phyloP scores from a whole-genome alignment of 2,888 invertebrate species.

The Cerastis rubricosa region DNA sequence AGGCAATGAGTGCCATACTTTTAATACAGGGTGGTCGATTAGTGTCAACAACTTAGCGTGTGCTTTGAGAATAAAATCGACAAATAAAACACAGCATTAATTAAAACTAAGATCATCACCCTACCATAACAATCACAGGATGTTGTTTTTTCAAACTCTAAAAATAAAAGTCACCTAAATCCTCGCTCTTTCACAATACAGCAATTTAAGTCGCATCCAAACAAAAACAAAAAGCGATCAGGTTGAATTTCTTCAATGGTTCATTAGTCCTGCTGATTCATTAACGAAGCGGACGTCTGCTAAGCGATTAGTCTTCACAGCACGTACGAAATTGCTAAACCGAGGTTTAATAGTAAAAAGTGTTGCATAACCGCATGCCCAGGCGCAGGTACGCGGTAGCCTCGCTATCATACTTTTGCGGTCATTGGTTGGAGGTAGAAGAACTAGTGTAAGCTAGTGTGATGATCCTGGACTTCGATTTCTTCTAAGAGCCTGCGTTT shows the following conservation, averaged over 20 bases:
- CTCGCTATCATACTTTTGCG: constrained; percentile 46
- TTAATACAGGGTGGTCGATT: constrained; percentile 3
- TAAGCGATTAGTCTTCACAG: constrained; percentile 61
- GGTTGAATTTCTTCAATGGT: constrained; percentile 65
- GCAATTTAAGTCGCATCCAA: constrained; percentile 33
- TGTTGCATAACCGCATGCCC: constrained; percentile 64
- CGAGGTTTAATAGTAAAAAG: constrained; percentile 64
- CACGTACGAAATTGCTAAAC: constrained; percentile 67
- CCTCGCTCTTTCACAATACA: constrained; percentile 43
- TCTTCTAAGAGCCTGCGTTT: background rate
- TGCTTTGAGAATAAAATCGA: background rate
- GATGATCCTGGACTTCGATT: background rate
- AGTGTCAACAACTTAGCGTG: background rate
- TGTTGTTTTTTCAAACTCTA: constrained; percentile 34
- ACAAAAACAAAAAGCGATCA: constrained; percentile 45
- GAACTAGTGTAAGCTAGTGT: background rate
- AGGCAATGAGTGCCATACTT: background rate
- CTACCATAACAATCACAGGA: constrained; percentile 51
- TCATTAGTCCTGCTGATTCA: constrained; percentile 62
- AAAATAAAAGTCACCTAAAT: constrained; percentile 53
- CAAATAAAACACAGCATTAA: constrained; percentile 4
- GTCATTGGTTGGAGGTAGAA: constrained; percentile 41
- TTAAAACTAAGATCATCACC: constrained; percentile 15
- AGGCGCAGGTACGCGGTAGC: constrained; percentile 41
- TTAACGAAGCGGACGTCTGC: constrained; percentile 54